Conservation (phyloP, 2,797 vertebrate species). For the Coregonus suidteri region DNA sequence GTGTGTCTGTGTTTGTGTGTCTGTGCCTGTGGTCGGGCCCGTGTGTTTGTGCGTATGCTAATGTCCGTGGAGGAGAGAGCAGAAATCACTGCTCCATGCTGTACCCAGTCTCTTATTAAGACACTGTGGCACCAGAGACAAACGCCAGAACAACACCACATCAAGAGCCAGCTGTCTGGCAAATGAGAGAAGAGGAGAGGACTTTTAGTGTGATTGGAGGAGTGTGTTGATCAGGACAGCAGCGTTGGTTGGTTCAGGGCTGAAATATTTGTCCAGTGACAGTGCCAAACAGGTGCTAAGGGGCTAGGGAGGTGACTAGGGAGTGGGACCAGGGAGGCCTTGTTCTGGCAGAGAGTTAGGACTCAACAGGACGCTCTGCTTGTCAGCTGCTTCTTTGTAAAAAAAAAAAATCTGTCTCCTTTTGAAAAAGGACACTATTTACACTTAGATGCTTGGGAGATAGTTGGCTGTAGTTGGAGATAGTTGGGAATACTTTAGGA, state of each 20-base stretch:
- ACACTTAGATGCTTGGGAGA: not conserved
- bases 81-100: slow-evolving; percentile 38
- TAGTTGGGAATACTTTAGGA: not conserved
- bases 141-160: not conserved
- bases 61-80: slow-evolving; percentile 54
- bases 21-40: not conserved
- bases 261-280: not conserved
- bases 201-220: slow-evolving; percentile 33
- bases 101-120: slow-evolving; percentile 61
- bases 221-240: slow-evolving; percentile 7
- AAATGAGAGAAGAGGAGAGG: slow-evolving; percentile 6
- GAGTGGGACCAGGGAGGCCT: slow-evolving; percentile 28
- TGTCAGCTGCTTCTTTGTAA: slow-evolving; percentile 28
- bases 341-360: slow-evolving; percentile 13
- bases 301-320: not conserved
- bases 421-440: slow-evolving; percentile 22
- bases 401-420: not conserved
- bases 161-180: slow-evolving; percentile 32
- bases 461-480: not conserved
- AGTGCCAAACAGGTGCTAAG: not conserved
- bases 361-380: slow-evolving; percentile 31
- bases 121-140: slow-evolving; percentile 39
- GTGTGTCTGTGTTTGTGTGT: not conserved
- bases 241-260: slow-evolving; percentile 7
- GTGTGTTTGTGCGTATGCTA: slow-evolving; percentile 42